Evolutionary conservation across 2,797 vertebrate species (phyloP).

Genomic region (Mormyrus hasselquistii): DNA sequence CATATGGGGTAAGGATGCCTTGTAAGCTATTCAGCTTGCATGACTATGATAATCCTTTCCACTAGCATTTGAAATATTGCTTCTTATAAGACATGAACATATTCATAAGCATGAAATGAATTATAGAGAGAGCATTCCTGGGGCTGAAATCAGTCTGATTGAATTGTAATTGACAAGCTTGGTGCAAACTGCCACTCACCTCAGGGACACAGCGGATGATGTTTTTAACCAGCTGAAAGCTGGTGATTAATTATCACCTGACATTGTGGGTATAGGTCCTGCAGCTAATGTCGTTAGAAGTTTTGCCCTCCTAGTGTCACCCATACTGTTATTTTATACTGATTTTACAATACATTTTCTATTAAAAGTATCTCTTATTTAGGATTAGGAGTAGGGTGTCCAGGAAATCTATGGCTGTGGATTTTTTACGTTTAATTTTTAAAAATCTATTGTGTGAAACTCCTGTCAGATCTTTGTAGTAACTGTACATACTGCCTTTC

Average conservation of each 20-base stretch:
- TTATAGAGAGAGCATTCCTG: background rate
- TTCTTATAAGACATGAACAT: background rate
- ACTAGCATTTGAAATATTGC: background rate
- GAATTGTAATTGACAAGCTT: background rate
- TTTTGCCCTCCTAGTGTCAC: background rate
- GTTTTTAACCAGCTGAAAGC: background rate
- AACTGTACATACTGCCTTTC: slow-evolving; percentile 16
- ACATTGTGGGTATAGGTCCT: background rate
- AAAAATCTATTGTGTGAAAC: background rate
- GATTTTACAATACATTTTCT: background rate
- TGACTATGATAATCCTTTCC: background rate
- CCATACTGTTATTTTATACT: slow-evolving; percentile 1
- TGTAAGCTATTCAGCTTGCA: background rate
- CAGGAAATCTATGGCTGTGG: background rate
- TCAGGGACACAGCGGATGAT: background rate
- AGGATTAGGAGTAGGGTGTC: background rate
- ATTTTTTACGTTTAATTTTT: slow-evolving; percentile 2
- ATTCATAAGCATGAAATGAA: background rate
- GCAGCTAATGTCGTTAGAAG: background rate
- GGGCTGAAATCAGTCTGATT: background rate
- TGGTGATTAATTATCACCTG: slow-evolving; percentile 4
- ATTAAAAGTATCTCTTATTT: background rate
- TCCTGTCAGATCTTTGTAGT: background rate
- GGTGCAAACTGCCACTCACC: background rate
- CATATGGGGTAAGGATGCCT: background rate